Evolutionary conservation across 1,140 invertebrate genomes (phyloP), one percentile per base, ranked within the genome.

Genomic region (Calycopis cecrops): DNA sequence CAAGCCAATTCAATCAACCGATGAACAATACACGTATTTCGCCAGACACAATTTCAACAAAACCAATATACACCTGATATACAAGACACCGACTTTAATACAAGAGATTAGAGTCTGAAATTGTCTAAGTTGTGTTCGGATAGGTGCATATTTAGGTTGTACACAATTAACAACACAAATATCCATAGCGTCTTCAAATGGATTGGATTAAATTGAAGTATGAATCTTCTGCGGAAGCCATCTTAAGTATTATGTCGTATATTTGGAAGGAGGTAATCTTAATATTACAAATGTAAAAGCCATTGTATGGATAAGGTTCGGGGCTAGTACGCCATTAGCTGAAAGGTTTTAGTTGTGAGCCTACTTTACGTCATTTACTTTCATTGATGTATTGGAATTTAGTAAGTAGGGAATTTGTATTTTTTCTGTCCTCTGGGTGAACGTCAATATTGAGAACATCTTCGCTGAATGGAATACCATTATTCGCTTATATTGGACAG

Each of bases 141-240:
- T 4, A 16, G 16, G 0, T 17, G 14, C 9, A 9, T 9, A 16
- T 14, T 44, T 16, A 9, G 9, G 14, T 44, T 44, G 48, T 40
- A 18, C 56, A 68, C 65, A 73, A 73, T 73, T 70, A 73, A 73
- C 63, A 59, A 60, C 55, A 49, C 55, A 60, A 63, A 63, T 60
- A 65, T 52, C 65, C 63, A 67, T 28, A 28, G 21, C 21, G 21
- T 70, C 63, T 66, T 63, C 67, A 73, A 73, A 73, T 73, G 70
- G 70, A 73, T 73, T 72, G 65, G 70, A 63, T 69, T 73, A 68
- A 63, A 62, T 73, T 57, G 59, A 28, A 28, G 21, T 52, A 57
- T 51, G 42, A 48, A 47, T 17, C 50, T 34, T 14, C 21, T 3
- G 21, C 6, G 21, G 21, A 28, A 10, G 28, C 21, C 37, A 33